Evolutionary conservation across 2,113 vertebrate species (phyloP), one percentile per base, ranked within the genome.

Genomic region (Elgaria multicarinata): DNA sequence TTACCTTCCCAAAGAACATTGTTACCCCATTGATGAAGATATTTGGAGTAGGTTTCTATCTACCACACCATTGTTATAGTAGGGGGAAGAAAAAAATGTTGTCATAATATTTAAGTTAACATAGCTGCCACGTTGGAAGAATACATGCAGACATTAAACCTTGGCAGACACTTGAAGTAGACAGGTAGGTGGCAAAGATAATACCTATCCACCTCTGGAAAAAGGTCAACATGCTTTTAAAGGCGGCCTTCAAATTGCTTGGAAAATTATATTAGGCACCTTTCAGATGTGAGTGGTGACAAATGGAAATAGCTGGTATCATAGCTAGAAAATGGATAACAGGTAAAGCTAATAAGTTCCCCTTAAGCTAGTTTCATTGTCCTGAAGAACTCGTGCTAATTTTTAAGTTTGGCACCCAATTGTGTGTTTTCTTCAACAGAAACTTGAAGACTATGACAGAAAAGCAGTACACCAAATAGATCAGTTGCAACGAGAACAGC

Each of bases 401-500:
- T 22, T 58, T 58, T 22, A 12, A 6, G 4, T 62, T 20, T 53
- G 3, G 16, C 3, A 74, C 16, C 12, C 33, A 31, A n/a, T 0
- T 33, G 8, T 1, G 3, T 72, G 3, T 64, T 62, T 58, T 31
- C 76, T 88, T 85, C 93, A 14, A 44, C 95, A 99, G 99, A 98
- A 98, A 97, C 96, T 99, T 94, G 98, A 99, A 96, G 99, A 99
- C 44, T 97, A 97, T 26, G 98, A 99, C 90, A 95, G 98, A 86
- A 98, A 95, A 97, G 97, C 99, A 85, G 93, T 98, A 92, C 98
- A 99, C 96, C 97, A 99, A 83, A 95, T 99, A 64, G 98, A 99
- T 83, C 98, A 99, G 96, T 97, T 99, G 91, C 98, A 99, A 93
- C 96, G 98, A 67, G 98, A 99, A 93, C 98, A 97, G 96, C 97